Evolutionary conservation across 1,140 invertebrate genomes (phyloP), one percentile per base, ranked within the genome.

Genomic region (Drosophila micromelanica): DNA sequence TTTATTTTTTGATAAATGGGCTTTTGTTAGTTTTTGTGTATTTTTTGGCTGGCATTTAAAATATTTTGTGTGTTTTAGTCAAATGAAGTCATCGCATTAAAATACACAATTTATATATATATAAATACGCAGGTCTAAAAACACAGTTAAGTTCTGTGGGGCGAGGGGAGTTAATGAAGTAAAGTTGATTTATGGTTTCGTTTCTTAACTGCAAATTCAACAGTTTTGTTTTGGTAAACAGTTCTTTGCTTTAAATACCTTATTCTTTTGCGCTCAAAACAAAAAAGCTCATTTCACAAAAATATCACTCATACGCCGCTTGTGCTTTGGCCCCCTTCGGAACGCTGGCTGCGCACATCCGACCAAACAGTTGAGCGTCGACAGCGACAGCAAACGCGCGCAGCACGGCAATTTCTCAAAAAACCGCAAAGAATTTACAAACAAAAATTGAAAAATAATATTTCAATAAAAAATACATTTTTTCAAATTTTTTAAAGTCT

Each of bases 221-320:
- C 27, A 27, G 27, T 43, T 74, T n/a, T 57, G 40, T 32, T 75
- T 60, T 48, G 55, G 51, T 6, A 6, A 37, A 67, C 43, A 15
- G 38, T 67, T 52, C 15, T 51, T 43, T 15, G 1, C 45, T 68
- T 38, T 38, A 72, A 64, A 38, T 72, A 55, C 42, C 37, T 15
- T 37, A 5, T 23, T 40, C 15, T 40, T n/a, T 42, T 2, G 13
- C 64, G 56, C 65, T 71, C 70, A 63, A 30, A 63, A 30, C 17
- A 38, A 45, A 23, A 89, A 82, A 85, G 75, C 84, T 87, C 68
- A 60, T 56, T 70, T 61, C 35, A 38, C 60, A 42, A 37, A 73
- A 86, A 86, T 62, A 86, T 87, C 78, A 81, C 81, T 87, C 81
- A 86, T 86, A 87, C 81, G 81, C 78, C 74, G 81, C 81, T 73